Percentiles rank a stretch among this genome's conserved stretches.
Evolutionary conservation across 1,140 invertebrate species (phyloP).

Genomic region (Antheraea mylitta): DNA sequence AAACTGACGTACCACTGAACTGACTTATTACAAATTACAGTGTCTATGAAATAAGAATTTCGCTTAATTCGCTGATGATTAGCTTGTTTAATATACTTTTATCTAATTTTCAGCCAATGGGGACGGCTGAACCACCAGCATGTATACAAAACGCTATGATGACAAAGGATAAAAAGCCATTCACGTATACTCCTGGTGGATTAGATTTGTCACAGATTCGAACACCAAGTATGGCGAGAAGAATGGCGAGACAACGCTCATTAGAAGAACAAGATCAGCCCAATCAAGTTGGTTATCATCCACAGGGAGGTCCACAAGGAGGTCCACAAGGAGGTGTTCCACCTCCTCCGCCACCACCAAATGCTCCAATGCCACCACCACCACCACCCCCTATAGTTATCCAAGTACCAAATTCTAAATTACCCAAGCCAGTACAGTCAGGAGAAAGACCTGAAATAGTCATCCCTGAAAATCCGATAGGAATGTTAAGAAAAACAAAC

Average conservation of each 20-base stretch:
- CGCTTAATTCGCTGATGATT: no score
- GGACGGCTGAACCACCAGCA: slow-evolving; percentile 85
- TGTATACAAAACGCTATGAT: slow-evolving; percentile 96
- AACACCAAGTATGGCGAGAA: slow-evolving; percentile 92
- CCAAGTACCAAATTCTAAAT: slow-evolving; percentile 68
- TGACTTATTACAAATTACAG: no score
- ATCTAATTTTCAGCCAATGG: slow-evolving; percentile 61
- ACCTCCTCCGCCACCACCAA: slow-evolving; percentile 80
- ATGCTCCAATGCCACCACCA: slow-evolving; percentile 71
- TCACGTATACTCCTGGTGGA: slow-evolving; percentile 95
- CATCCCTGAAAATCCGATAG: slow-evolving; percentile 84
- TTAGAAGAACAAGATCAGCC: slow-evolving; percentile 77
- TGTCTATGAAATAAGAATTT: no score
- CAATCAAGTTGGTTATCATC: slow-evolving; percentile 71
- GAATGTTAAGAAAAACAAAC: slow-evolving; percentile 77
- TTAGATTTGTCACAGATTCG: slow-evolving; percentile 94
- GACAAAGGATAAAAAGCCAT: slow-evolving; percentile 97
- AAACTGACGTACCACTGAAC: no score
- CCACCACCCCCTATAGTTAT: slow-evolving; percentile 79
- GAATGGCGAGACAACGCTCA: slow-evolving; percentile 82
- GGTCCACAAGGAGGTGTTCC: slow-evolving; percentile 68
- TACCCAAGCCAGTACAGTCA: slow-evolving; percentile 62
- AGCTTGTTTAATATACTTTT: slow-evolving; percentile 13
- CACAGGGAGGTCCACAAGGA: slow-evolving; percentile 69
- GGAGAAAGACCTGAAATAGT: slow-evolving; percentile 83